Evolutionary conservation across 2,888 invertebrate genomes (phyloP).

Genomic region (Cynaeus angustus): DNA sequence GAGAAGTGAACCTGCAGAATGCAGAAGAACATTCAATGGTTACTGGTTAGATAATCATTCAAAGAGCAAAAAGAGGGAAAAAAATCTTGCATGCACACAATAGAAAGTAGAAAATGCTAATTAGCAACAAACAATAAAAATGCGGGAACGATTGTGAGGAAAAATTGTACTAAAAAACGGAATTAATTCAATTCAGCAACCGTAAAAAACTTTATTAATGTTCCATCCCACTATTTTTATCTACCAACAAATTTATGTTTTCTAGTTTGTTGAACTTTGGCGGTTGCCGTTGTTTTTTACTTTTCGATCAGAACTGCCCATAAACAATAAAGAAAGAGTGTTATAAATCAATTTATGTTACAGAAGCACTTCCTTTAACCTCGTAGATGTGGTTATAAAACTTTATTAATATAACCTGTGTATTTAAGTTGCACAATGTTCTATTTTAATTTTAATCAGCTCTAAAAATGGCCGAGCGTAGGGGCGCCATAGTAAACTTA

Average conservation of each 20-base stretch:
- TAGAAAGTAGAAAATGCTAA: slow-evolving; percentile 35
- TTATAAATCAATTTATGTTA: slow-evolving; percentile 20
- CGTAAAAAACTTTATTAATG: slow-evolving; percentile 25
- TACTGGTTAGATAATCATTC: slow-evolving; percentile 28
- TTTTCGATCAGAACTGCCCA: slow-evolving; percentile 21
- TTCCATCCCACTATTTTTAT: slow-evolving; percentile 27
- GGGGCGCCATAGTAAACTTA: slow-evolving; percentile 1
- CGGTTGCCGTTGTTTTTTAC: slow-evolving; percentile 18
- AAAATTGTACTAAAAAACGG: slow-evolving; percentile 23
- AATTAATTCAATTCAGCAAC: slow-evolving; percentile 15
- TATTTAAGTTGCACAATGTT: slow-evolving; percentile 22
- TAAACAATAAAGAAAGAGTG: slow-evolving; percentile 20
- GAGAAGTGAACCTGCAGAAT: not conserved
- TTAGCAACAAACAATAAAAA: slow-evolving; percentile 18
- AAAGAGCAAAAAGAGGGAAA: slow-evolving; percentile 17
- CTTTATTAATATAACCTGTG: slow-evolving; percentile 11
- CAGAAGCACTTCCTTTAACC: slow-evolving; percentile 16
- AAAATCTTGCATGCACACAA: slow-evolving; percentile 29
- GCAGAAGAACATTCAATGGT: slow-evolving; percentile 16
- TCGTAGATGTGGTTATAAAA: slow-evolving; percentile 4
- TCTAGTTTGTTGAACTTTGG: slow-evolving; percentile 39
- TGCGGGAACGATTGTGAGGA: slow-evolving; percentile 7
- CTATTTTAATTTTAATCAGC: slow-evolving; percentile 3
- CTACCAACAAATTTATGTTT: slow-evolving; percentile 30
- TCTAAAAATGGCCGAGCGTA: slow-evolving; percentile 17